Conservation (phyloP, 1,140 invertebrate genomes). For the Harpegnathos saltator region DNA sequence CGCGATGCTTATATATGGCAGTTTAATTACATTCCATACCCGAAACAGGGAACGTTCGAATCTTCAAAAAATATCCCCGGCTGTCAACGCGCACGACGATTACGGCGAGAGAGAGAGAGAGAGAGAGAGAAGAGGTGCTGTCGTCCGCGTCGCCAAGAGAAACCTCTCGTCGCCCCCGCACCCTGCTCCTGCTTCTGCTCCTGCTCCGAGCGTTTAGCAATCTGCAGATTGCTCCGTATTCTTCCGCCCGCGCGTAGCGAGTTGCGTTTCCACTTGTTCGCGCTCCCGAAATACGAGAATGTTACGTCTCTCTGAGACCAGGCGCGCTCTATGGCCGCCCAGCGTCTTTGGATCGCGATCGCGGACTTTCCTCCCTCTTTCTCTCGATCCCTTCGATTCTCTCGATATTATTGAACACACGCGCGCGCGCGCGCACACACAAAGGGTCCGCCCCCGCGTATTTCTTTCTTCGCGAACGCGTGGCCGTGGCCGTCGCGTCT, state of each 20-base stretch:
- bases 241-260: neutral
- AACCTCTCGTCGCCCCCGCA: no score
- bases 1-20: conserved; percentile 30
- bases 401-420: conserved; percentile 40
- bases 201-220: neutral
- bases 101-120: no score
- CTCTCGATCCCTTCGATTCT: neutral
- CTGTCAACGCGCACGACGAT: neutral
- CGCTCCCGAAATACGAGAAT: conserved; percentile 12
- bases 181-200: no score
- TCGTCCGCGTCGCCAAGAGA: neutral
- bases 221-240: neutral
- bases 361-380: conserved; percentile 2
- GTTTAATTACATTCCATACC: conserved; percentile 70
- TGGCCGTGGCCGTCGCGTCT: conserved; percentile 12
- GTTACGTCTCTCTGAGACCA: no score
- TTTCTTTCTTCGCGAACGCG: conserved; percentile 7
- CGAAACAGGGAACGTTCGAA: neutral
- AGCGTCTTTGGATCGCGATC: neutral
- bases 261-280: conserved; percentile 27
- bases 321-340: neutral
- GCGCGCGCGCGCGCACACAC: conserved; percentile 26
- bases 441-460: neutral
- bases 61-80: neutral
- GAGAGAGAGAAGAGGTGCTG: no score